A percentile compares a stretch with the other conserved stretches of the same genome.
Evolutionary conservation across 2,797 vertebrate genomes (phyloP).

Genomic region (Coracias cyanogaster): DNA sequence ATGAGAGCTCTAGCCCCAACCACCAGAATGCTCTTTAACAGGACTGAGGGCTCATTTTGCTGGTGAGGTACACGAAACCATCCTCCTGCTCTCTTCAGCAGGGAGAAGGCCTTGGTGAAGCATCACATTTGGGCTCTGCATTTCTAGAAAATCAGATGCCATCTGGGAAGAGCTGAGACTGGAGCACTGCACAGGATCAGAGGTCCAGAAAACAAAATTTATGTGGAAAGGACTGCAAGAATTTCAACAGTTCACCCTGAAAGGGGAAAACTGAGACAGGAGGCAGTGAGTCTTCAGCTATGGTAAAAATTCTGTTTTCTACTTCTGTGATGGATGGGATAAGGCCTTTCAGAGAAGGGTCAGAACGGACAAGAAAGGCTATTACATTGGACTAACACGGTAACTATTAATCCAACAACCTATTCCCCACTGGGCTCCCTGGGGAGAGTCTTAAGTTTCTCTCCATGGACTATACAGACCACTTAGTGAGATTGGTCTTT

Average conservation of each 20-base stretch:
- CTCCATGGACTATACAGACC: background rate
- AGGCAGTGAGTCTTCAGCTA: background rate
- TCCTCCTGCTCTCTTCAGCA: background rate
- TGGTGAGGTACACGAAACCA: background rate
- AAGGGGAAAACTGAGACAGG: background rate
- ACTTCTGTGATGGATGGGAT: background rate
- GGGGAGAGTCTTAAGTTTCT: background rate
- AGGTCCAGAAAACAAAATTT: background rate
- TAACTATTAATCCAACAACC: background rate
- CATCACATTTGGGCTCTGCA: background rate
- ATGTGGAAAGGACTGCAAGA: background rate
- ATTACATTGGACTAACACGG: background rate
- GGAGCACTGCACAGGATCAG: background rate
- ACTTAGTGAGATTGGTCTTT: background rate
- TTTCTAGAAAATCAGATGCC: background rate
- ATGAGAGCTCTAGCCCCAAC: background rate
- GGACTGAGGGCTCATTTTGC: background rate
- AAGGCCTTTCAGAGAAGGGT: background rate
- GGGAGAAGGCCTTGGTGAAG: background rate
- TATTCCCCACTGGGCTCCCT: fast-evolving
- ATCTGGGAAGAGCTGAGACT: background rate
- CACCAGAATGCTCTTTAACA: background rate
- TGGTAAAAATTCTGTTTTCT: background rate
- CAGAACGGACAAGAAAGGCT: background rate
- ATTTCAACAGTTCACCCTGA: background rate